phyloP scores from a whole-genome alignment of 1,140 invertebrate genomes.

The Nephotettix cincticeps region DNA sequence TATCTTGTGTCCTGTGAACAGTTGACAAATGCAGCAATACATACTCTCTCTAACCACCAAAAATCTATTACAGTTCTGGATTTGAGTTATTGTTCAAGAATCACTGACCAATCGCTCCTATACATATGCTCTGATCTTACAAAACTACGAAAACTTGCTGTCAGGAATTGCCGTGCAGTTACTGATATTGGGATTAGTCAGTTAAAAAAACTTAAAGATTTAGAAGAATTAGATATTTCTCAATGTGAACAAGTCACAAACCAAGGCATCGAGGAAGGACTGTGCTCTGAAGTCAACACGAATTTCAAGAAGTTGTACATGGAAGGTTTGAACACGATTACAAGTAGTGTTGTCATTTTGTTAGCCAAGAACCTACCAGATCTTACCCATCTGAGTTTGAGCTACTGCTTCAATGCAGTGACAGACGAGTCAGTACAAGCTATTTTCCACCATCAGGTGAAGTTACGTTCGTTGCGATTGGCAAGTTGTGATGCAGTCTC shows the following conservation, averaged over 20 bases:
- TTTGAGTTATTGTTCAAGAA: slow-evolving; percentile 59
- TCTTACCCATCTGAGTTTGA: slow-evolving; percentile 61
- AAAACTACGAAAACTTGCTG: slow-evolving; percentile 55
- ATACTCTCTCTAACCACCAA: slow-evolving; percentile 56
- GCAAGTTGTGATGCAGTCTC: slow-evolving; percentile 63
- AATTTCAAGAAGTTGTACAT: slow-evolving; percentile 57
- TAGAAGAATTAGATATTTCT: slow-evolving; percentile 63
- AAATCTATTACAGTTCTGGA: slow-evolving; percentile 58
- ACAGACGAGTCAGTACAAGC: slow-evolving; percentile 61
- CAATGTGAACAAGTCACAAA: slow-evolving; percentile 63
- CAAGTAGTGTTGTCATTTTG: slow-evolving; percentile 57
- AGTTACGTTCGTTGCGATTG: slow-evolving; percentile 59
- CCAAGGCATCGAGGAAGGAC: slow-evolving; percentile 57
- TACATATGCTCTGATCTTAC: slow-evolving; percentile 57
- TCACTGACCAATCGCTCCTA: slow-evolving; percentile 61
- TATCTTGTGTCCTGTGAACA: slow-evolving; percentile 63
- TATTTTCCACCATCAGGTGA: slow-evolving; percentile 60
- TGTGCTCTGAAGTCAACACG: slow-evolving; percentile 51
- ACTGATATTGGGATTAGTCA: slow-evolving; percentile 58
- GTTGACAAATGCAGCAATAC: slow-evolving; percentile 59
- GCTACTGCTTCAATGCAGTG: slow-evolving; percentile 64
- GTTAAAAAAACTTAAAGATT: slow-evolving; percentile 53
- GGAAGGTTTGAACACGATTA: slow-evolving; percentile 56
- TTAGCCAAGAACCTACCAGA: slow-evolving; percentile 56
- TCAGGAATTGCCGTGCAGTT: slow-evolving; percentile 59